Evolutionary conservation across 2,113 vertebrate species (phyloP), one percentile per base, ranked within the genome.

Genomic region (Condylura cristata): DNA sequence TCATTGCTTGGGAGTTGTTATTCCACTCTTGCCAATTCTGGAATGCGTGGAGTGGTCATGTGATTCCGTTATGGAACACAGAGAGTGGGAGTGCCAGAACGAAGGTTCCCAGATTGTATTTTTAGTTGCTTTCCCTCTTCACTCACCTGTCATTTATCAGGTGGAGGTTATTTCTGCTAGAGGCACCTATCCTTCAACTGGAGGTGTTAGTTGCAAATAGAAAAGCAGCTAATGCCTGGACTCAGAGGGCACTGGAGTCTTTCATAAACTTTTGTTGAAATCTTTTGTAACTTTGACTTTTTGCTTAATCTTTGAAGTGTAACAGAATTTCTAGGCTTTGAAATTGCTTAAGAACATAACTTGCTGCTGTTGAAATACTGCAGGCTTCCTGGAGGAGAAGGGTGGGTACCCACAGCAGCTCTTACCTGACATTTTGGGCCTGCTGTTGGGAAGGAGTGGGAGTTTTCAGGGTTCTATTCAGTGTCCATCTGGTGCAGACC

Each of bases 401-500:
- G 12, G 51, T 22, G 13, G n/a, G 51, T 9, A 30, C 7, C 37
- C 1, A 0, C 4, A 2, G 10, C 0, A 3, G 13, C 66, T 75
- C 44, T 83, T 48, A 20, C 1, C 41, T 11, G 30, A n/a, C 44
- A 39, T 22, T 9, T 24, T 20, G 37, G 39, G 20, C 41, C 41
- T 32, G 30, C 46, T 46, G 24, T 26, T 20, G 24, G 48, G 22
- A 41, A 28, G 2, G 13, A 0, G 17, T 9, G 34, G 41, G 1
- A 13, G 26, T 32, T 5, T 0, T 1, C 6, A 4, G n/a, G n/a
- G 48, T n/a, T 46, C n/a, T 0, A 3, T 41, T 41, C 70, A 24
- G 46, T 28, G 28, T 51, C 41, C 6, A 1, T 61, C 37, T 14
- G 3, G 12, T 13, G 14, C 20, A 60, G 34, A 22, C 34, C 39